phyloP scores from a whole-genome alignment of 2,113 vertebrate species.

The Sakesphorus luctuosus region DNA sequence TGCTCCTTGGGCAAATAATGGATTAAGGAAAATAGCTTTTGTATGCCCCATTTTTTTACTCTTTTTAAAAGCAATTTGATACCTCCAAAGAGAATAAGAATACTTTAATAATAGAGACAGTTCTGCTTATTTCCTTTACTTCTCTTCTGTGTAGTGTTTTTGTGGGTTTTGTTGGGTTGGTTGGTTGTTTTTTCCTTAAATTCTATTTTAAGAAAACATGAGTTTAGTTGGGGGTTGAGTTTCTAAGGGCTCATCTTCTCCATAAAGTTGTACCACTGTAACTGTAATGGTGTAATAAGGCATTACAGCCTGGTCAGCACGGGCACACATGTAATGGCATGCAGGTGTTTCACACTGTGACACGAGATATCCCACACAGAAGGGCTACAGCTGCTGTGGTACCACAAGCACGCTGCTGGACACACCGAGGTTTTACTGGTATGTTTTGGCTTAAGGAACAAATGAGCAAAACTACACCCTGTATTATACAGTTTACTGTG shows the following conservation, averaged over 20 bases:
- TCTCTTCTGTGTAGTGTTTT: constrained; percentile 22
- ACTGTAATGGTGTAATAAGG: neutral
- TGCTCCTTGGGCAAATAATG: neutral
- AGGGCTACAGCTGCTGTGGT: neutral
- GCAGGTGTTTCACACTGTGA: neutral
- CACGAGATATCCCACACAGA: neutral
- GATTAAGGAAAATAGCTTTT: constrained; percentile 59
- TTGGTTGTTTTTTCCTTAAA: neutral
- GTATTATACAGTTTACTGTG: neutral
- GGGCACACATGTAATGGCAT: neutral
- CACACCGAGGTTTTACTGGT: neutral
- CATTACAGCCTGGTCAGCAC: neutral
- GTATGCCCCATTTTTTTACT: constrained; percentile 32
- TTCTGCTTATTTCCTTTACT: constrained; percentile 65
- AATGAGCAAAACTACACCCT: neutral
- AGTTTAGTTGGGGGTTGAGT: neutral
- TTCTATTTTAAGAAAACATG: neutral
- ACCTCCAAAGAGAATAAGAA: constrained; percentile 45
- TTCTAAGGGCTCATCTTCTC: constrained; percentile 4
- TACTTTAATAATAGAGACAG: constrained; percentile 46
- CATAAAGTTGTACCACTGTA: neutral
- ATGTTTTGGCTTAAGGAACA: neutral
- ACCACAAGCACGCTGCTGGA: neutral
- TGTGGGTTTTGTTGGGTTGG: neutral
- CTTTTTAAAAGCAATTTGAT: constrained; percentile 26